These are phyloP conservation scores for Crotalus helleri DNA, from an alignment of 2,113 vertebrate species.

Conservation along the genomic window DNA sequence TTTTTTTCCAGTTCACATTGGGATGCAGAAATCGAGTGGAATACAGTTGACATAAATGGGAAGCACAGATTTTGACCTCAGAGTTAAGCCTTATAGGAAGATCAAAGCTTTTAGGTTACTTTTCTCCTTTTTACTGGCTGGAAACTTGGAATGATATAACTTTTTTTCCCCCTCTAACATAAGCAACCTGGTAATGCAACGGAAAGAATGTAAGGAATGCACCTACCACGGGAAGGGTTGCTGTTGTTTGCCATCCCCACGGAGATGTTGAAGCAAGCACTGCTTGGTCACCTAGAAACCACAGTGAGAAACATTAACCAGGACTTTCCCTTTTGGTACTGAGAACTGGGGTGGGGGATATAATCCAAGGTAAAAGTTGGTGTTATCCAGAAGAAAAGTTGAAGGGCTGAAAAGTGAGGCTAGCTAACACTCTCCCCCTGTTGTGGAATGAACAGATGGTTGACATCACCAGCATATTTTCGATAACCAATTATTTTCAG, in stretches of 20 bases:
- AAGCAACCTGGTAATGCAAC: fast-evolving
- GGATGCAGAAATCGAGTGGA: not conserved
- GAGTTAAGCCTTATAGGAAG: not conserved
- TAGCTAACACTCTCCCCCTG: not conserved
- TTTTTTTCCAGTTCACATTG: not conserved
- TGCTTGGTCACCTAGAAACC: slow-evolving; percentile 60
- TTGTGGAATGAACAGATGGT: not conserved
- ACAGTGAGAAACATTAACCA: fast-evolving
- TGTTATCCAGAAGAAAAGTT: not conserved
- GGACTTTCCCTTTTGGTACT: not conserved
- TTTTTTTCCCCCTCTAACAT: not conserved
- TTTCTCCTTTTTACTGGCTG: not conserved
- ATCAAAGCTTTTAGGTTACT: not conserved
- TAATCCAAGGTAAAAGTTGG: not conserved
- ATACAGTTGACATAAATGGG: not conserved
- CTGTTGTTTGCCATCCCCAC: slow-evolving; percentile 21
- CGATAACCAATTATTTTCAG: not conserved
- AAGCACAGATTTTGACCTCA: not conserved
- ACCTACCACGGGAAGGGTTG: slow-evolving; percentile 59
- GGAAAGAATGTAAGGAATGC: fast-evolving
- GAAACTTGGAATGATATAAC: not conserved
- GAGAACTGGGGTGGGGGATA: fast-evolving
- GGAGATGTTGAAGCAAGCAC: slow-evolving; percentile 42
- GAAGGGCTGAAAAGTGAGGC: not conserved
- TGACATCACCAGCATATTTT: not conserved